Base-by-base conservation (phyloP, 2,797 vertebrate genomes). In the Tangara arthus region DNA sequence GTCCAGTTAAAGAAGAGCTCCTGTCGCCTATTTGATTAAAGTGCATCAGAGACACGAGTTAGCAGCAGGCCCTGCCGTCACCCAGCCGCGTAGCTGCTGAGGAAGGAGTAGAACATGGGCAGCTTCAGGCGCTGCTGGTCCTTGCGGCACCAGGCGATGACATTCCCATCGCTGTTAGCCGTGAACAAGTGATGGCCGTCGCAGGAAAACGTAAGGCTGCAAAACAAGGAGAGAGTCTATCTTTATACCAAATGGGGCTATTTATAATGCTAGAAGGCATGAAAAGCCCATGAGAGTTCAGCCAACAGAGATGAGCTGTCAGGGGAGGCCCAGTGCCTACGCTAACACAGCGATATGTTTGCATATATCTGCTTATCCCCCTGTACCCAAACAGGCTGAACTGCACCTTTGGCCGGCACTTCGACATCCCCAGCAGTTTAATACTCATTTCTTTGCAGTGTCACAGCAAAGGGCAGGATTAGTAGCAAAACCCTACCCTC, bases 101-200 rank as follows among this genome's bases (percentile, higher is more conserved):
- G 98, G 98, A 99, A 99, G 57, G 99, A 99, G 91, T 99, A 99
- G 98, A 99, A 99, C 99, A 99, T 99, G 81, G 99, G 99, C 77
- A 99, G 98, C 97, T 99, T 99, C 98, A 99, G 95, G 71, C 99
- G 98, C 97, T 99, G 99, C 98, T 99, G 99, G 98, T 99, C 99
- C 81, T 99, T 98, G 59, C 99, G 98, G 94, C 99, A 99, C 99
- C 99, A 99, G 37, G 99, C 99, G 65, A 99, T 99, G 85, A 99
- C 99, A 0, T 98, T 99, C 44, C 99, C 99, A 28, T 99, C 99
- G 24, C 98, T 99, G 96, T 99, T 99, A 6, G 99, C 99, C 0
- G 99, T 99, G 98, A 99, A 99, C 82, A 99, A 97, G 96, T 99
- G 99, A 97, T 99, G 99, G 39, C 99, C 99, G 27, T 99, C 99